Evolutionary conservation across 2,113 vertebrate species (phyloP).

Genomic region (Haemorhous mexicanus): DNA sequence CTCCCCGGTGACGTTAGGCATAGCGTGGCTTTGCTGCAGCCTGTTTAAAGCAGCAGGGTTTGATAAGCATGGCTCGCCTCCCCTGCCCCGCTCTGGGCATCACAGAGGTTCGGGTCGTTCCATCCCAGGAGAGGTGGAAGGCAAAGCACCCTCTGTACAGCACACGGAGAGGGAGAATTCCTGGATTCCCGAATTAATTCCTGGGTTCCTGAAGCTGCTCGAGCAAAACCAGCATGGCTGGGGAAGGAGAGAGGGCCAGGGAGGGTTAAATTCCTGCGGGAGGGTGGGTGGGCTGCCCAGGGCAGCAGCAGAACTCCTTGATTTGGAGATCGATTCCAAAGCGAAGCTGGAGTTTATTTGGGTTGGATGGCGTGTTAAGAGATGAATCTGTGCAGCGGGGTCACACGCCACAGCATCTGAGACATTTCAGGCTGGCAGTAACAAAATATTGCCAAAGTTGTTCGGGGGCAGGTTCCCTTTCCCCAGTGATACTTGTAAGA

Average conservation of each 20-base stretch:
- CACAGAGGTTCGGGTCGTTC: background rate
- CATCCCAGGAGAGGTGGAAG: accelerated
- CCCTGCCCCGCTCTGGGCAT: background rate
- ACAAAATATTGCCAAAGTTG: background rate
- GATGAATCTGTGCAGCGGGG: background rate
- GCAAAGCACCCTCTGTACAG: background rate
- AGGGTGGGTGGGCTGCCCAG: background rate
- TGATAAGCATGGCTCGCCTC: background rate
- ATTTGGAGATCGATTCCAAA: background rate
- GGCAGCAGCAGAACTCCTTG: background rate
- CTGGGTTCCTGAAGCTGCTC: background rate
- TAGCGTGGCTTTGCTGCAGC: constrained; percentile 51
- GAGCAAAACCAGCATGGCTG: background rate
- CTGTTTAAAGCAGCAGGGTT: constrained; percentile 61
- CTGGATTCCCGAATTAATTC: background rate
- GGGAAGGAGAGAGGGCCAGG: background rate
- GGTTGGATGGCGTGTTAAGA: background rate
- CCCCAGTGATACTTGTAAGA: accelerated
- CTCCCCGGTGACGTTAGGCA: constrained; percentile 48
- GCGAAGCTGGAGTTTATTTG: constrained; percentile 12
- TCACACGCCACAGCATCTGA: background rate
- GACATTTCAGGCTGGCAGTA: background rate
- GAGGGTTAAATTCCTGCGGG: constrained; percentile 35
- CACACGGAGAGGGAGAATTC: accelerated
- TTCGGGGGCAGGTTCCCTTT: background rate